phyloP scores from a whole-genome alignment of 2,888 invertebrate genomes.

The Heliconius ismenius region DNA sequence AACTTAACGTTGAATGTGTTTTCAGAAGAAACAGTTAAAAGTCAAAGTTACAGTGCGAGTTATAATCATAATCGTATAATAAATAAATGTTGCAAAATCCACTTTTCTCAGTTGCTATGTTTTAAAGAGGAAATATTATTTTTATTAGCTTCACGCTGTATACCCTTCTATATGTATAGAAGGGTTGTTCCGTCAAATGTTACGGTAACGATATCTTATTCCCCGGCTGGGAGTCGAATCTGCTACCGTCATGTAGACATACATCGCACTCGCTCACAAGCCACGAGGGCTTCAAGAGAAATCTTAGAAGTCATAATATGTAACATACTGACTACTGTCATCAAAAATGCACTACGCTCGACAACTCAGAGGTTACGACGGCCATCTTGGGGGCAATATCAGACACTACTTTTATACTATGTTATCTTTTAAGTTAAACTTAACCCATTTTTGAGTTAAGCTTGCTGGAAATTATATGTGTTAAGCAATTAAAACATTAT shows the following conservation, averaged over 20 bases:
- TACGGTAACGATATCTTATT: background rate
- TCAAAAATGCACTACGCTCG: slow-evolving; percentile 41
- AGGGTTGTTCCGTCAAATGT: background rate
- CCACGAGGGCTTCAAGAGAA: slow-evolving; percentile 1
- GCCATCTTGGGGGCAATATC: slow-evolving; percentile 30
- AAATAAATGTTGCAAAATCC: too few relatives aligned
- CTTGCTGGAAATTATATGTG: background rate
- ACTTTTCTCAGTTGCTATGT: too few relatives aligned
- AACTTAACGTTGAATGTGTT: too few relatives aligned
- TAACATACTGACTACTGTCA: slow-evolving; percentile 25
- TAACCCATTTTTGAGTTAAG: background rate
- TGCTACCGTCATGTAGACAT: too few relatives aligned
- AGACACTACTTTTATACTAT: slow-evolving; percentile 9
- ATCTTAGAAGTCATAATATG: slow-evolving; percentile 5
- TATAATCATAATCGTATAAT: too few relatives aligned
- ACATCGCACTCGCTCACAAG: too few relatives aligned
- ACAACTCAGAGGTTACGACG: slow-evolving; percentile 35
- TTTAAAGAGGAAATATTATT: background rate
- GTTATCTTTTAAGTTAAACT: slow-evolving; percentile 12
- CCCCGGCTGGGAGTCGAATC: too few relatives aligned
- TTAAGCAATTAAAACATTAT: too few relatives aligned
- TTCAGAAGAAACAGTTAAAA: too few relatives aligned
- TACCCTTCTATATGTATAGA: background rate
- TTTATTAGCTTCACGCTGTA: background rate
- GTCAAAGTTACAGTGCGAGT: too few relatives aligned